Evolutionary conservation across 30 jellyfish, hydroid and myxozoan genomes (phyloP), one percentile per base, ranked within the genome.

Genomic region (Sanderia malayensis): DNA sequence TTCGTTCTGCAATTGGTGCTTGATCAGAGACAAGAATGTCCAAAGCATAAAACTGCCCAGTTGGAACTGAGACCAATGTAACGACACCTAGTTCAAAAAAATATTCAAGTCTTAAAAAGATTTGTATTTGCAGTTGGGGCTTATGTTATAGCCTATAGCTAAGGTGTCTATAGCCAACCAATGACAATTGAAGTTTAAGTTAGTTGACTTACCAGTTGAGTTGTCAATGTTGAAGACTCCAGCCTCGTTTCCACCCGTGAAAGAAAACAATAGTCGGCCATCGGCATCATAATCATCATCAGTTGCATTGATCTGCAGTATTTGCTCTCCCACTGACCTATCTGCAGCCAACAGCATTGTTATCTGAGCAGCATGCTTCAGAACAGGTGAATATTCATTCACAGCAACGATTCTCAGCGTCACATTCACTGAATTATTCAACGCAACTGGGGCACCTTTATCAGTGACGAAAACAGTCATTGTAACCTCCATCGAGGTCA

Each of bases 281-380:
- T 84, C 94, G 21, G 70, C 61, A n/a, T 94, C 96, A 59, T 24
- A 57, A 73, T 92, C 99, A 13, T 69, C 76, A 65, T 92, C 96
- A 17, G 96, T 85, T 33, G 99, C 99, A 71, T 92, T 76, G 28
- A 92, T 84, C 71, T 66, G 66, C 33, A 41, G 27, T 0, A 75
- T 59, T 45, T 59, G 26, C 31, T 80, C 31, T 8, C 86, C 92
- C n/a, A 63, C 83, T n/a, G 4, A 62, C 24, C 46, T 61, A 62
- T 65, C 66, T 1, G 73, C 29, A 25, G 58, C 63, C 30, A 85
- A 44, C 55, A 53, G 31, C 73, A 83, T 61, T 26, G 75, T 28
- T 0, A 55, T 47, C 34, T 68, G 77, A 19, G 65, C 74, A 29
- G 82, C 32, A 67, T 92, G 98, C 13, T 66, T 49, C 57, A 92